A percentile compares a stretch with the other conserved stretches of the same genome.
phyloP scores from a whole-genome alignment of 2,113 vertebrate species.

The Cebus imitator region DNA sequence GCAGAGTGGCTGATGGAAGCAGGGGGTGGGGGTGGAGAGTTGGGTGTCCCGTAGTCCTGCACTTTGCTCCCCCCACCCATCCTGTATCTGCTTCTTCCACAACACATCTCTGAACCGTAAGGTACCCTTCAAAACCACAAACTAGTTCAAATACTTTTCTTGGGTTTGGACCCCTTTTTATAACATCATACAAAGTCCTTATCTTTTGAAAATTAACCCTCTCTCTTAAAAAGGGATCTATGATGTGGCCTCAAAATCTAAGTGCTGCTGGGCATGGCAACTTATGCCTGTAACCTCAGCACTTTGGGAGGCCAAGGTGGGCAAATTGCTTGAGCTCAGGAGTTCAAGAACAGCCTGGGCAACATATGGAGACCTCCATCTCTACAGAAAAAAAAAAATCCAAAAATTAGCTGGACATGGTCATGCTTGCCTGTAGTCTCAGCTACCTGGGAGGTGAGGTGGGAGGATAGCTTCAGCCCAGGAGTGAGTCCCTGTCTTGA shows the following conservation, averaged over 20 bases:
- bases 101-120: not conserved
- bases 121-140: not conserved
- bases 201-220: not conserved
- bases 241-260: not conserved
- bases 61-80: not conserved
- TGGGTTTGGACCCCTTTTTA: not conserved
- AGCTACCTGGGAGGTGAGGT: too few species aligned
- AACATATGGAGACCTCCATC: too few species aligned
- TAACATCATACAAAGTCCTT: not conserved
- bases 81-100: not conserved
- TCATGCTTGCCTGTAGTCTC: too few species aligned
- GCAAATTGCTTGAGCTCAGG: too few species aligned
- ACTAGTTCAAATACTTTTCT: not conserved
- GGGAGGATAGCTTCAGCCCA: too few species aligned
- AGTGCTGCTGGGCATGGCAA: not conserved
- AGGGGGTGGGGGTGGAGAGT: fast-evolving
- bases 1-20: not conserved
- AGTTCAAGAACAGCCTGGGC: too few species aligned
- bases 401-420: too few species aligned
- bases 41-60: not conserved
- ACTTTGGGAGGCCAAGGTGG: too few species aligned
- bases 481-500: too few species aligned
- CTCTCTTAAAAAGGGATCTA: not conserved
- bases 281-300: too few species aligned
- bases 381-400: too few species aligned